Base-by-base conservation (phyloP, 2,113 vertebrate species). In the Planiliza haematocheilus region DNA sequence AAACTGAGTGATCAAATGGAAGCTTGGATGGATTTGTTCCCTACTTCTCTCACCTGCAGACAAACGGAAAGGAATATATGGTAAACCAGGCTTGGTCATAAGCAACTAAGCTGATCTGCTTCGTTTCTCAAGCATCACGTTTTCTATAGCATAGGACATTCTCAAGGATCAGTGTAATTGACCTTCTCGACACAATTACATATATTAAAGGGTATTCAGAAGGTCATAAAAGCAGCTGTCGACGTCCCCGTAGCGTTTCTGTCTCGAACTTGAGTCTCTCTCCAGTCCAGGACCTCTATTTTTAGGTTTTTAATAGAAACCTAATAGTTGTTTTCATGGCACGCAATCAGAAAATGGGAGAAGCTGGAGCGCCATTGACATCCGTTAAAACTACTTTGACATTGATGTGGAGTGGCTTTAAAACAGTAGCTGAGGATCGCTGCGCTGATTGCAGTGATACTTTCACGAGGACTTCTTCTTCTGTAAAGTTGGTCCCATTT, bases 371-470 rank as follows among this genome's bases (percentile, higher is more conserved):
- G 66, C 77, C 71, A 74, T 58, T 57, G 70, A 51, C 68, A 49
- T n/a, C n/a, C n/a, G 71, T 66, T 50, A 56, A 63, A 74, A 50
- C 21, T 56, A 13, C 14, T n/a, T 61, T 59, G 70, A 62, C 72
- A 74, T 60, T 74, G 63, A 71, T 59, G 43, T 10, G 39, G 3
- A 75, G 57, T 50, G 41, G 63, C 71, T 76, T 50, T 52, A 34
- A 64, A 78, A 69, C 59, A 55, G 11, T 42, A 63, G 69, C 4
- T 43, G 48, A 53, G 56, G 21, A 78, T 79, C 43, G 43, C 24
- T 30, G 5, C n/a, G 67, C 9, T 59, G 63, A 81, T 71, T 82
- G 63, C 59, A 62, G 50, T 41, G 38, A 82, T 51, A 70, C 45
- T 74, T 69, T 10, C 7, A 42, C 38, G 16, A 80, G 51, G 43